phyloP scores from a whole-genome alignment of 2,888 invertebrate genomes.

The Macrophya alboannulata region DNA sequence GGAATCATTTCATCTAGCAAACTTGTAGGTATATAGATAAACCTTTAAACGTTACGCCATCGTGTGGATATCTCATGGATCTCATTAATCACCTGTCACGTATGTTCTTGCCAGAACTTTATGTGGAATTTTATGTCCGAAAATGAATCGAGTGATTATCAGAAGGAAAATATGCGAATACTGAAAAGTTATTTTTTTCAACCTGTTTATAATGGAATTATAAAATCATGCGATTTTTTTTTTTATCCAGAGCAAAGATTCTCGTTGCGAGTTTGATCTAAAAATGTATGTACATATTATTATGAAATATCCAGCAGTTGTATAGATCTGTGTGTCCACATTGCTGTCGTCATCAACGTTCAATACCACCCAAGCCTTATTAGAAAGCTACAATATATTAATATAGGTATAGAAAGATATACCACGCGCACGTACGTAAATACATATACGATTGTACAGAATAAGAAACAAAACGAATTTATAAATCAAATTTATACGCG shows the following conservation, averaged over 20 bases:
- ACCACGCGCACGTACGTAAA: not conserved
- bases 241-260: not conserved
- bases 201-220: not conserved
- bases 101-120: too few species aligned
- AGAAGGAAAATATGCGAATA: not conserved
- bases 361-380: slow-evolving; percentile 40
- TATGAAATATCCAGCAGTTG: slow-evolving; percentile 16
- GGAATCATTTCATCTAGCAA: not conserved
- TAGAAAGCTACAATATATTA: slow-evolving; percentile 36
- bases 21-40: not conserved
- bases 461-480: slow-evolving; percentile 2
- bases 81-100: not conserved
- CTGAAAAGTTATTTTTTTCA: not conserved
- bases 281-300: not conserved
- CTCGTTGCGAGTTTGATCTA: not conserved
- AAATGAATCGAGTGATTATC: too few species aligned
- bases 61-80: not conserved
- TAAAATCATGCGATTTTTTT: not conserved
- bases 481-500: not conserved
- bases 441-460: too few species aligned
- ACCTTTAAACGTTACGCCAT: not conserved
- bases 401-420: not conserved
- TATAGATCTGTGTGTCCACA: not conserved
- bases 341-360: slow-evolving; percentile 24
- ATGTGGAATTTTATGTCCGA: too few species aligned